These are phyloP conservation scores for Etheostoma cragini DNA, from an alignment of 2,113 vertebrate genomes.

Conservation along the genomic window DNA sequence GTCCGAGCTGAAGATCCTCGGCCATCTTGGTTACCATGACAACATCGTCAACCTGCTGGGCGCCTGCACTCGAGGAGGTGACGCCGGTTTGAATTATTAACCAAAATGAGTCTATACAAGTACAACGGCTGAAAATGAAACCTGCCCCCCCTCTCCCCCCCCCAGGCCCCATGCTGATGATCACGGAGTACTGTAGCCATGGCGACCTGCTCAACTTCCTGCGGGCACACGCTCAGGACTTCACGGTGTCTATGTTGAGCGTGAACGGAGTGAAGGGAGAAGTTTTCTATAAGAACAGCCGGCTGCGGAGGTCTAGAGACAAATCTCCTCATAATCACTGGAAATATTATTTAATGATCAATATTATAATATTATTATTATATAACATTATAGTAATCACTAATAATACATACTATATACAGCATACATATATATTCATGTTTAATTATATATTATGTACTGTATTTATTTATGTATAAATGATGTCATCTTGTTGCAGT, in stretches of 20 bases:
- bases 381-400: no score
- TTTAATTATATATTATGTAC: no score
- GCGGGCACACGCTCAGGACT: slow-evolving; percentile 85
- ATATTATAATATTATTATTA: no score
- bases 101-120: background rate
- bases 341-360: no score
- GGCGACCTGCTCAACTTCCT: slow-evolving; percentile 97
- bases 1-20: slow-evolving; percentile 98
- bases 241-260: slow-evolving; percentile 83
- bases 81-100: background rate
- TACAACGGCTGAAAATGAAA: no score
- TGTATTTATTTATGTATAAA: background rate
- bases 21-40: slow-evolving; percentile 93
- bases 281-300: slow-evolving; percentile 87
- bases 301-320: slow-evolving; percentile 61
- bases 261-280: slow-evolving; percentile 76
- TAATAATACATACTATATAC: no score
- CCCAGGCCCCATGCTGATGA: slow-evolving; percentile 94
- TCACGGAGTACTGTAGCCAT: slow-evolving; percentile 96
- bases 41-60: slow-evolving; percentile 98
- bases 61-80: slow-evolving; percentile 94
- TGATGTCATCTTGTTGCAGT: slow-evolving; percentile 69
- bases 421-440: no score
- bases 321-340: background rate
- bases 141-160: no score